Evolutionary conservation across 2,113 vertebrate species (phyloP).

Genomic region (Chrysochloris asiatica): DNA sequence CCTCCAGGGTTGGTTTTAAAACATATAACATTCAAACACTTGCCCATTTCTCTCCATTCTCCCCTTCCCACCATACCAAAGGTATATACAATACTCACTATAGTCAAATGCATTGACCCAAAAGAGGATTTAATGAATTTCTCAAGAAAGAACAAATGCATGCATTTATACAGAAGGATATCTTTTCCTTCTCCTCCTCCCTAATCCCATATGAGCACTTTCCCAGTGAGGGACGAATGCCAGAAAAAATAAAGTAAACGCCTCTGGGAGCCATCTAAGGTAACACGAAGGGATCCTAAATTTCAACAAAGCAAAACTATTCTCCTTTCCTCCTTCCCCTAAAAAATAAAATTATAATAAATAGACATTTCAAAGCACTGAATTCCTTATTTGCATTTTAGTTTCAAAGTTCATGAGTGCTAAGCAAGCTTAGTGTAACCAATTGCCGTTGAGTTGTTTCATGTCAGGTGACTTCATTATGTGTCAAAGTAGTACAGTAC

Average conservation of each 20-base stretch:
- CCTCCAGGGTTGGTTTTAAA: not conserved
- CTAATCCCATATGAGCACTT: not conserved
- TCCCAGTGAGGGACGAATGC: not conserved
- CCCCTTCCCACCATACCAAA: not conserved
- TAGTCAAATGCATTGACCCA: not conserved
- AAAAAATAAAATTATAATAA: too few relatives aligned
- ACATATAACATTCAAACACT: too few relatives aligned
- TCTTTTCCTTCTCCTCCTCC: not conserved
- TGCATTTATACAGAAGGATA: not conserved
- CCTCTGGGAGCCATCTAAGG: not conserved
- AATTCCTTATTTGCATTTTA: too few relatives aligned
- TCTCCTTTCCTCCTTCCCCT: not conserved
- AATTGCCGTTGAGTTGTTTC: not conserved
- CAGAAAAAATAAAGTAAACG: not conserved
- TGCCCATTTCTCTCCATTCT: not conserved
- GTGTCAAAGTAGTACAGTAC: not conserved
- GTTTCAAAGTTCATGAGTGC: rapidly evolving
- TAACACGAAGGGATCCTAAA: not conserved
- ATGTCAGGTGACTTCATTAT: not conserved
- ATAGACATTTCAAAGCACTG: rapidly evolving
- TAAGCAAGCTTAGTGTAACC: too few relatives aligned
- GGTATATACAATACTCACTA: not conserved
- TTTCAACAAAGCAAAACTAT: not conserved
- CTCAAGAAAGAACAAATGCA: slow-evolving; percentile 10
- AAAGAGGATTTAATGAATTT: not conserved